phyloP scores from a whole-genome alignment of 2,797 vertebrate species.

The Phoebastria nigripes region DNA sequence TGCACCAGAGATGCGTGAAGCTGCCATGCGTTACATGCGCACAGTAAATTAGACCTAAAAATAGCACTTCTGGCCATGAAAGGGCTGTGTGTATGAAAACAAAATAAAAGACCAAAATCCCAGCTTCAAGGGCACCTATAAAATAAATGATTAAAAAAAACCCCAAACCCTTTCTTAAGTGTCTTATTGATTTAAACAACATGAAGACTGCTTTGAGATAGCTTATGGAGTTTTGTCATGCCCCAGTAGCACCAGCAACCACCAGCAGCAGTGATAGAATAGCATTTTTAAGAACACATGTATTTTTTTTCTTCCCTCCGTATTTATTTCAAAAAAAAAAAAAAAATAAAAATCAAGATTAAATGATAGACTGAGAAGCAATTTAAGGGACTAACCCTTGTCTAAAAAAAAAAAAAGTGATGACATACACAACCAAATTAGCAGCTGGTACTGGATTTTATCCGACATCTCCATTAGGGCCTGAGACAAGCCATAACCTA shows the following conservation, averaged over 20 bases:
- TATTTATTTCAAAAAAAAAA: not conserved
- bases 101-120: not conserved
- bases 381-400: not conserved
- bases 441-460: not conserved
- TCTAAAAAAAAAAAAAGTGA: not conserved
- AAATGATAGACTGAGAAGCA: not conserved
- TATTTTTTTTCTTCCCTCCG: not conserved
- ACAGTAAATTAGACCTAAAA: not conserved
- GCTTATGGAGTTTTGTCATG: not conserved
- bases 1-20: rapidly evolving
- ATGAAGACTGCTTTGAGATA: not conserved
- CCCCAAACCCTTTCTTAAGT: not conserved
- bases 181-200: not conserved
- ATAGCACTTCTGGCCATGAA: not conserved
- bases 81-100: not conserved
- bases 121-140: not conserved
- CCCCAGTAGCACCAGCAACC: not conserved
- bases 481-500: not conserved
- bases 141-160: not conserved
- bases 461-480: not conserved
- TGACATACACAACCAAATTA: not conserved
- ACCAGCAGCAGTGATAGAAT: not conserved
- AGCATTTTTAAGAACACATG: not conserved
- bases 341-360: not conserved
- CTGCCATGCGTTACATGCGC: not conserved